phyloP scores from a whole-genome alignment of 2,797 vertebrate genomes.

The Poeciliopsis presidionis region DNA sequence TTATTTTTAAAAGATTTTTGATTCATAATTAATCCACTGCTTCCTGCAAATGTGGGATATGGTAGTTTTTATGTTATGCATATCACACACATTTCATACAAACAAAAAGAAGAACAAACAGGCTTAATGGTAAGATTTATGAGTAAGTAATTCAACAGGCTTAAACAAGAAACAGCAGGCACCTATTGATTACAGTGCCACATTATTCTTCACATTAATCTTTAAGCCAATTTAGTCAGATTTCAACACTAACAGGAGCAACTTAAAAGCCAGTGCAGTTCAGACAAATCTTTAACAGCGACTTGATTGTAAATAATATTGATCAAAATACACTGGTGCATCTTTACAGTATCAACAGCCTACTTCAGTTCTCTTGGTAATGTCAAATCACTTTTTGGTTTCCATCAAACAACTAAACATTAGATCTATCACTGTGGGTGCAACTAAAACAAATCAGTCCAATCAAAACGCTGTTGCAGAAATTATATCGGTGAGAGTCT shows the following conservation, averaged over 20 bases:
- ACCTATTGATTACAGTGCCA: conserved; percentile 34
- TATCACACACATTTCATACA: background rate
- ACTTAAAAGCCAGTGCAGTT: conserved; percentile 1
- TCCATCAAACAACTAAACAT: background rate
- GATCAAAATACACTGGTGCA: background rate
- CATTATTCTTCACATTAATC: conserved; percentile 5
- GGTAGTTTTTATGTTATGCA: background rate
- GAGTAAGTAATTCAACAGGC: background rate
- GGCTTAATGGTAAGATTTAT: background rate
- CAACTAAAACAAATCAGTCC: background rate
- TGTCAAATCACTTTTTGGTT: background rate
- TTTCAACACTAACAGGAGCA: background rate
- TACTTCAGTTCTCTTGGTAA: background rate
- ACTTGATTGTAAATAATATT: conserved; percentile 4
- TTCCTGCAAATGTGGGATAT: background rate
- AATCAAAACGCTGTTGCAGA: conserved; percentile 75
- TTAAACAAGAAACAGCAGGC: conserved; percentile 22
- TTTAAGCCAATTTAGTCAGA: background rate
- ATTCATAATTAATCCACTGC: background rate
- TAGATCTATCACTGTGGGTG: background rate
- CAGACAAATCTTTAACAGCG: conserved; percentile 1
- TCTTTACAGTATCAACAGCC: conserved; percentile 8
- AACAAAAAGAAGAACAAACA: background rate
- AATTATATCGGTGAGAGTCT: conserved; percentile 79
- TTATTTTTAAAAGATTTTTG: background rate